These are phyloP conservation scores for Tinea semifulvella DNA, from an alignment of 2,888 invertebrate species.

Conservation along the genomic window DNA sequence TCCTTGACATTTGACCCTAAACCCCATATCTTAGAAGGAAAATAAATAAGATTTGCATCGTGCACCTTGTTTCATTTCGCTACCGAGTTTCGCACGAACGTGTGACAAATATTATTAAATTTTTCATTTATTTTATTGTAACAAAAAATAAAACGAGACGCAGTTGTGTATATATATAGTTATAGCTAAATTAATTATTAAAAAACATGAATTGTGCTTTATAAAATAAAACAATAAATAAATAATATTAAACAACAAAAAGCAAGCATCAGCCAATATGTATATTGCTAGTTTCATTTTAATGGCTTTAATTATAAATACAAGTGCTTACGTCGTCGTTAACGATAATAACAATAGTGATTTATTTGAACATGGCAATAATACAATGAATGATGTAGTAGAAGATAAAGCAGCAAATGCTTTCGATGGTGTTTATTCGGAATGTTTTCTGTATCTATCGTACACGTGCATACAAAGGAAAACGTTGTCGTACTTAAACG, in stretches of 20 bases:
- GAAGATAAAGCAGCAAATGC: constrained; percentile 31
- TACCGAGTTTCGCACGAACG: constrained; percentile 13
- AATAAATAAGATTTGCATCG: constrained; percentile 44
- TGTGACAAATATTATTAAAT: background rate
- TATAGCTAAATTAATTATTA: too few relatives aligned
- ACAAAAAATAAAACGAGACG: background rate
- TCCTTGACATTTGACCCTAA: constrained; percentile 40
- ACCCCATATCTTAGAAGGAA: constrained; percentile 42
- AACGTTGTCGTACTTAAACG: constrained; percentile 63
- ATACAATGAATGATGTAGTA: constrained; percentile 23
- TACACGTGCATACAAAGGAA: constrained; percentile 66
- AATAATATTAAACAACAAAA: too few relatives aligned
- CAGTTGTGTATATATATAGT: too few relatives aligned
- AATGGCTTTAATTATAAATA: background rate
- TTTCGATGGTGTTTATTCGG: constrained; percentile 59
- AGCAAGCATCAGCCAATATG: too few relatives aligned
- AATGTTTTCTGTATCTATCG: constrained; percentile 66
- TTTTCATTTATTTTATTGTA: too few relatives aligned
- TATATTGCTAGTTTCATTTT: background rate
- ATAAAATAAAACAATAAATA: too few relatives aligned
- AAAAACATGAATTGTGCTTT: too few relatives aligned
- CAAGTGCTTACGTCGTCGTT: background rate
- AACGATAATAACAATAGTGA: background rate
- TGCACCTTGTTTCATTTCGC: constrained; percentile 37
- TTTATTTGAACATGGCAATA: constrained; percentile 17